phyloP scores from a whole-genome alignment of 2,113 vertebrate genomes.

The Vicugna pacos region DNA sequence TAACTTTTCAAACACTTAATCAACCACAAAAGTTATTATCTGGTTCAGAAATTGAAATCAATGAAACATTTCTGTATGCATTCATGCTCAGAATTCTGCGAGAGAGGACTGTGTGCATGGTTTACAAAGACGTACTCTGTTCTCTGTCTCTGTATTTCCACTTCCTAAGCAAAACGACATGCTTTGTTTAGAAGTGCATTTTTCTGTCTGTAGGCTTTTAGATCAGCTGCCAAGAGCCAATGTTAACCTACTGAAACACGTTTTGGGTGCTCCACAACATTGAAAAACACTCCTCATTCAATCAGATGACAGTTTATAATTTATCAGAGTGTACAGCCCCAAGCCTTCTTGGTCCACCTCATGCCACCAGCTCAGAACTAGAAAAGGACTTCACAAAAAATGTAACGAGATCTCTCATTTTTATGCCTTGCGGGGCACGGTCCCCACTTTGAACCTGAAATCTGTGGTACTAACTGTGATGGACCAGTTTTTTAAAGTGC shows the following conservation, averaged over 20 bases:
- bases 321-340: conserved; percentile 91
- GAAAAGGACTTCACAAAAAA: conserved; percentile 90
- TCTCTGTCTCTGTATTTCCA: background rate
- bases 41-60: background rate
- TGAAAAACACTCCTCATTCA: conserved; percentile 88
- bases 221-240: conserved; percentile 90
- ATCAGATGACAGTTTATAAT: conserved; percentile 93
- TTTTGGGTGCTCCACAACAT: conserved; percentile 88
- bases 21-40: background rate
- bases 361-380: conserved; percentile 83
- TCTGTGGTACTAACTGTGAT: background rate
- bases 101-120: background rate
- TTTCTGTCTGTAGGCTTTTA: conserved; percentile 86
- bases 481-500: background rate
- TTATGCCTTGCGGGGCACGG: background rate
- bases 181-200: background rate
- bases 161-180: background rate
- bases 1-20: background rate
- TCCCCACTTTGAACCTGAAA: background rate
- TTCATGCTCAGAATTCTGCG: background rate
- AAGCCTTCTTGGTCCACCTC: conserved; percentile 90
- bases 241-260: conserved; percentile 87
- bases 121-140: background rate
- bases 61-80: background rate
- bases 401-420: conserved; percentile 80